Base-by-base conservation (phyloP, 2,888 invertebrate species). In the Lissonota sp. region DNA sequence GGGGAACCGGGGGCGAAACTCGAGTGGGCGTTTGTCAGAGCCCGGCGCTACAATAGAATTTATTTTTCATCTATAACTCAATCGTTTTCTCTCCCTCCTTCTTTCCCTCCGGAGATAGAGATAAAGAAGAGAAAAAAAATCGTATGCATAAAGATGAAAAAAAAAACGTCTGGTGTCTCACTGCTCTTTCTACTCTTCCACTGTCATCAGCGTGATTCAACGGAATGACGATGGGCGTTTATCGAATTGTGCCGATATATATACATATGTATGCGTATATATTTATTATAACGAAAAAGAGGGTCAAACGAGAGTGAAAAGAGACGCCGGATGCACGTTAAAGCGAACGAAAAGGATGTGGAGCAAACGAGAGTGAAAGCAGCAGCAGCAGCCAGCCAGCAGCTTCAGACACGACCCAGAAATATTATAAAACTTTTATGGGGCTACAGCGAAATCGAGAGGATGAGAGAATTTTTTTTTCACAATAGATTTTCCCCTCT, bases 331-430 rank as follows among this genome's bases (percentile, higher is more conserved):
- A 79, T 69, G 80, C 42, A 60, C 49, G 80, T 72, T 74, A 46
- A 69, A 80, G 70, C 66, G 73, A 66, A 79, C 72, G 84, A 86
- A 84, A 26, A 83, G 85, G 85, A 85, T 87, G 86, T 86, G 87
- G 87, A 85, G 85, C 86, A 83, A 87, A 87, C 87, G 88, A 90
- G 89, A 90, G 86, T 86, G 87, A 88, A 87, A 86, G 84, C 83
- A 72, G 72, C 26, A 66, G 64, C 10, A 53, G 14, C 67, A 42
- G 10, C 6, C 58, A 55, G 16, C 12, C n/a, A n/a, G n/a, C n/a
- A n/a, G n/a, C n/a, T n/a, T 53, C 64, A 57, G 44, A 37, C 39
- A 49, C 40, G 64, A 69, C 4, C 62, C 57, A 14, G 39, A 39
- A 26, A 69, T 72, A 49, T 57, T 58, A 57, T 44, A 40, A 73